These are phyloP conservation scores for Heliconius hermathena DNA, from an alignment of 1,140 invertebrate genomes.

Conservation along the genomic window DNA sequence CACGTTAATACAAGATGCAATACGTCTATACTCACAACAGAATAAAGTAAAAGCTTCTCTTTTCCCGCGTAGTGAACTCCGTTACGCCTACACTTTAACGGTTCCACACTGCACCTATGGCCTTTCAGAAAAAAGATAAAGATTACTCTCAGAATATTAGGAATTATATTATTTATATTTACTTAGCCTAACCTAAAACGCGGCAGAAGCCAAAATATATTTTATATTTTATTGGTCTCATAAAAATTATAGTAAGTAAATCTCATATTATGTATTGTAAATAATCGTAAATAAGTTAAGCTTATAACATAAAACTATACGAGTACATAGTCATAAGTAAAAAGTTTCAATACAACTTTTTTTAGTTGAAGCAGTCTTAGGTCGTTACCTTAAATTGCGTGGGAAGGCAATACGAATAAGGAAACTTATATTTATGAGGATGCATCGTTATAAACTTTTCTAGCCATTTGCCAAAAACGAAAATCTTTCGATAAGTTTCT, in stretches of 20 bases:
- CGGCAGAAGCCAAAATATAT: too few relatives aligned
- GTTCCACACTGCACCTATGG: too few relatives aligned
- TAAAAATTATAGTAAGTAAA: background rate
- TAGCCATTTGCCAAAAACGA: slow-evolving; percentile 32
- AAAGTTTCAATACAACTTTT: slow-evolving; percentile 32
- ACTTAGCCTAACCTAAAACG: too few relatives aligned
- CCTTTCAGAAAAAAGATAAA: too few relatives aligned
- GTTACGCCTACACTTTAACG: too few relatives aligned
- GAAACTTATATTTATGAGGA: slow-evolving; percentile 35
- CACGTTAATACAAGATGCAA: too few relatives aligned
- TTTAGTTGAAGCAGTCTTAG: slow-evolving; percentile 19
- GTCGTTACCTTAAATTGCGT: slow-evolving; percentile 30
- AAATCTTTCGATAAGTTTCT: slow-evolving; percentile 32
- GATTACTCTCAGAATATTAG: too few relatives aligned
- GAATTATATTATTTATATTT: too few relatives aligned
- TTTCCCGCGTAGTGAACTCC: too few relatives aligned
- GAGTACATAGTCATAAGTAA: slow-evolving; percentile 34
- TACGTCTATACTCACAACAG: too few relatives aligned
- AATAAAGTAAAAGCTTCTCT: too few relatives aligned
- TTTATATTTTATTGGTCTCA: background rate
- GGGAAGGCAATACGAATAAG: slow-evolving; percentile 23
- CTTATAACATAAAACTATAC: slow-evolving; percentile 36
- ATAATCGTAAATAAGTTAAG: slow-evolving; percentile 1
- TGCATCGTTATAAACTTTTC: slow-evolving; percentile 40
- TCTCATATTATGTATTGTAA: background rate